Conservation (phyloP, 92 coral and sea anemone species). For the Galaxea fascicularis region DNA sequence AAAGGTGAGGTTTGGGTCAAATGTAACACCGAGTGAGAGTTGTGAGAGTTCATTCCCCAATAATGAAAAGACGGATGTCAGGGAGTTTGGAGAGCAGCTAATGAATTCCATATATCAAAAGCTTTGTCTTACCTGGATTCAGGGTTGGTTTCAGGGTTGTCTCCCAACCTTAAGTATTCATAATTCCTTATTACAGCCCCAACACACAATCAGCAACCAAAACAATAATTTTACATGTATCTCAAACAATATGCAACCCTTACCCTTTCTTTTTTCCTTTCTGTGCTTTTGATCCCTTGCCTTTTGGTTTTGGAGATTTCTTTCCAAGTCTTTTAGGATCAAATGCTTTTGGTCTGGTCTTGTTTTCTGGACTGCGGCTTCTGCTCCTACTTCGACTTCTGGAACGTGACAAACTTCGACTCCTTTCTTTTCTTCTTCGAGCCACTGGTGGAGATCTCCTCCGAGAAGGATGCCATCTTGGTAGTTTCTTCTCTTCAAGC, state of each 20-base stretch:
- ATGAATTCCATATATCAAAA: no score
- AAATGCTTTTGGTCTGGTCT: slow-evolving; percentile 47
- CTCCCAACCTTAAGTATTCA: no score
- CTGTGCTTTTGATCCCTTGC: slow-evolving; percentile 69
- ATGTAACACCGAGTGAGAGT: no score
- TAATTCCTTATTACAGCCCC: background rate
- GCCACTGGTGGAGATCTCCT: slow-evolving; percentile 76
- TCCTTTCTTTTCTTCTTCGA: slow-evolving; percentile 76
- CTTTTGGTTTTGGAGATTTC: slow-evolving; percentile 65
- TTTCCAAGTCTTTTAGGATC: slow-evolving; percentile 65
- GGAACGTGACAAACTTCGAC: slow-evolving; percentile 72
- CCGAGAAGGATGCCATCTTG: slow-evolving; percentile 86
- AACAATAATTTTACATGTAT: no score
- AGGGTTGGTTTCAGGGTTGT: no score
- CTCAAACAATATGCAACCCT: background rate
- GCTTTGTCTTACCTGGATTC: no score
- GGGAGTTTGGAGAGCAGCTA: no score
- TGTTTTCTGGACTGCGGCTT: slow-evolving; percentile 77
- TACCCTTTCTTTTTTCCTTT: slow-evolving; percentile 68
- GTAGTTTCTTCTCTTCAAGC: slow-evolving; percentile 61
- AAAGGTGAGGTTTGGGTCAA: no score
- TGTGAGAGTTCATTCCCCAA: no score
- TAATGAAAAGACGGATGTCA: no score
- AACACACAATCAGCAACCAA: background rate
- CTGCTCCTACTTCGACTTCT: slow-evolving; percentile 71